Percentiles rank a stretch among this genome's conserved stretches.
phyloP scores from a whole-genome alignment of 2,797 vertebrate species.

The Bucorvus abyssinicus region DNA sequence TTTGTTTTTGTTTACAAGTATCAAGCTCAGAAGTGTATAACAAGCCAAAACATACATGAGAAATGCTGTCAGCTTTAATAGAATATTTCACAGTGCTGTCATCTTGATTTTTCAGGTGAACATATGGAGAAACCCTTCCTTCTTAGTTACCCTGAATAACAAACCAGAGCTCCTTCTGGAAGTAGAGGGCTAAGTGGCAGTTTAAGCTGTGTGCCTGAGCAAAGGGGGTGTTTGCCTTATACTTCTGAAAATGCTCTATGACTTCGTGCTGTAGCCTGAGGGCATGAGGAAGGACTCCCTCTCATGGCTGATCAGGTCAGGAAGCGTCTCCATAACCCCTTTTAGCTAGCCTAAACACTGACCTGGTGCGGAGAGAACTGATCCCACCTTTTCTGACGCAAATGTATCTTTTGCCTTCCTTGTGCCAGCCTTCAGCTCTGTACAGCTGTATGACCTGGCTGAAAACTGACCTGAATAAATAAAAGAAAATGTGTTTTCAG shows the following conservation, averaged over 20 bases:
- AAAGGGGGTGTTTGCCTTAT: not conserved
- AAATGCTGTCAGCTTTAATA: conserved; percentile 41
- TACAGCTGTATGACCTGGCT: not conserved
- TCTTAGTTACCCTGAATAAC: not conserved
- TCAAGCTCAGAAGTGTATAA: conserved; percentile 12
- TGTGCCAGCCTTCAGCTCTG: not conserved
- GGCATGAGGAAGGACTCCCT: not conserved
- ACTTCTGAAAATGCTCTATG: not conserved
- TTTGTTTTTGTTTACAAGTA: conserved; percentile 46
- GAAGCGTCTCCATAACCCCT: not conserved
- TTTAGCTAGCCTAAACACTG: not conserved
- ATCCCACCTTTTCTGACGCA: not conserved
- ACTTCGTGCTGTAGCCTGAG: not conserved
- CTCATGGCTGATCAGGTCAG: not conserved
- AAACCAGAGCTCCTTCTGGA: not conserved
- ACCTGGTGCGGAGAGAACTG: not conserved
- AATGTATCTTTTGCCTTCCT: not conserved
- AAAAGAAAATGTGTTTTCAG: not conserved
- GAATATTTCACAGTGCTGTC: conserved; percentile 10
- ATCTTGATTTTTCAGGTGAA: conserved; percentile 40
- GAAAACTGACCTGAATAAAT: not conserved
- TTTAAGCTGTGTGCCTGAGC: not conserved
- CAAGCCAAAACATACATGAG: conserved; percentile 33
- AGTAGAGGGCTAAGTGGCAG: not conserved
- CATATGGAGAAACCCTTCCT: not conserved